Evolutionary conservation across 2,888 invertebrate genomes (phyloP).

Genomic region (Nymphalis c-album): DNA sequence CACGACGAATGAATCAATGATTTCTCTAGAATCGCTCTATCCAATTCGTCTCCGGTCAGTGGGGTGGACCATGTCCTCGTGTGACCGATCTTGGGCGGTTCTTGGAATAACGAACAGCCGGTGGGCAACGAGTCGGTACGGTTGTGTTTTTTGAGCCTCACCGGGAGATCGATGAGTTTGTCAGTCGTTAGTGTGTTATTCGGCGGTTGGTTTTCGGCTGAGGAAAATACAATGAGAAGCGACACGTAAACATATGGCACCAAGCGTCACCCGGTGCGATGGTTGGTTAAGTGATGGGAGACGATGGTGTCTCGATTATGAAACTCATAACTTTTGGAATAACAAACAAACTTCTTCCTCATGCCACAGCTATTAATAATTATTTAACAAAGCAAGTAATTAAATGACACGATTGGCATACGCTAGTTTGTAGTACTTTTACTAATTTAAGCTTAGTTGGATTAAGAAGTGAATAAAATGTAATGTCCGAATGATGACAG

Average conservation of each 20-base stretch:
- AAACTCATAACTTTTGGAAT: not conserved
- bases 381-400: too few species aligned
- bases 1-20: constrained; percentile 60
- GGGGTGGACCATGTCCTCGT: constrained; percentile 87
- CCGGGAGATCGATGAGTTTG: constrained; percentile 51
- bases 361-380: too few species aligned
- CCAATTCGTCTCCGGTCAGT: constrained; percentile 80
- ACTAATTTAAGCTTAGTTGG: too few species aligned
- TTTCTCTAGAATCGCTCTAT: constrained; percentile 60
- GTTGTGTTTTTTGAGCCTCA: constrained; percentile 64
- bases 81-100: constrained; percentile 75
- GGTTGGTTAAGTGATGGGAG: constrained; percentile 42
- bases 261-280: constrained; percentile 68
- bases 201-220: constrained; percentile 72
- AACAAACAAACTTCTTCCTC: too few species aligned
- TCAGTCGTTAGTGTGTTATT: constrained; percentile 75
- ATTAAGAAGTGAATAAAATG: too few species aligned
- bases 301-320: constrained; percentile 38
- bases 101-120: constrained; percentile 64
- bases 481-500: too few species aligned
- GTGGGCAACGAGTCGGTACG: constrained; percentile 70
- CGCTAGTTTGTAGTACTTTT: too few species aligned
- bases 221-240: constrained; percentile 71
- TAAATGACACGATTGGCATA: too few species aligned
- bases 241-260: constrained; percentile 73